Percentiles rank a stretch among this genome's conserved stretches.
phyloP scores from a whole-genome alignment of 1,140 invertebrate genomes.

The Conus ventricosus region DNA sequence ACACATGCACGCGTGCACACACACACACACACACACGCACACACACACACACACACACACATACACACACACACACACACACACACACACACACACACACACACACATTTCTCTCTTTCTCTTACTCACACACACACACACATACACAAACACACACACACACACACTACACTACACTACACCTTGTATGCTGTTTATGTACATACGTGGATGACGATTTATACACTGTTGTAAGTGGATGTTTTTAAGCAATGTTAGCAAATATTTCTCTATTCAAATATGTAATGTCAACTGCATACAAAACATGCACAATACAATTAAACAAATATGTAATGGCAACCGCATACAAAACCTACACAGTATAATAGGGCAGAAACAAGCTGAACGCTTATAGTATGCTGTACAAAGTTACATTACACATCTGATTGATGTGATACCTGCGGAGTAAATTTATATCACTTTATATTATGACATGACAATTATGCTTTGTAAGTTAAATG shows the following conservation, averaged over 20 bases:
- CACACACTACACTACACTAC: constrained; percentile 8
- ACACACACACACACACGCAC: not conserved
- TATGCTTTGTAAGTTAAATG: no score
- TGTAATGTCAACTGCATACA: not conserved
- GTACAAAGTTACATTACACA: no score
- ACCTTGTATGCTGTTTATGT: no score
- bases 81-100: constrained; percentile 17
- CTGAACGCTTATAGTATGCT: no score
- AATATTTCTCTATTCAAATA: not conserved
- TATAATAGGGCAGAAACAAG: no score
- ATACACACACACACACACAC: not conserved
- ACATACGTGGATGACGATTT: not conserved
- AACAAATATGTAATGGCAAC: not conserved
- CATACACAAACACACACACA: constrained; percentile 2
- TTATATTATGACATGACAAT: no score
- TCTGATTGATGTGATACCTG: no score
- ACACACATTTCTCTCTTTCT: not conserved
- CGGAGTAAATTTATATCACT: no score
- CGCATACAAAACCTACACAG: not conserved
- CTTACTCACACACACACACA: not conserved
- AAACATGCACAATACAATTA: not conserved
- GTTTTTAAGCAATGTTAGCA: no score
- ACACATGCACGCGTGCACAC: not conserved
- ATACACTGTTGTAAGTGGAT: no score
- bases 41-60: constrained; percentile 2